Base-by-base conservation (phyloP, 1,140 invertebrate genomes). In the Lepidotrigona ventralis region DNA sequence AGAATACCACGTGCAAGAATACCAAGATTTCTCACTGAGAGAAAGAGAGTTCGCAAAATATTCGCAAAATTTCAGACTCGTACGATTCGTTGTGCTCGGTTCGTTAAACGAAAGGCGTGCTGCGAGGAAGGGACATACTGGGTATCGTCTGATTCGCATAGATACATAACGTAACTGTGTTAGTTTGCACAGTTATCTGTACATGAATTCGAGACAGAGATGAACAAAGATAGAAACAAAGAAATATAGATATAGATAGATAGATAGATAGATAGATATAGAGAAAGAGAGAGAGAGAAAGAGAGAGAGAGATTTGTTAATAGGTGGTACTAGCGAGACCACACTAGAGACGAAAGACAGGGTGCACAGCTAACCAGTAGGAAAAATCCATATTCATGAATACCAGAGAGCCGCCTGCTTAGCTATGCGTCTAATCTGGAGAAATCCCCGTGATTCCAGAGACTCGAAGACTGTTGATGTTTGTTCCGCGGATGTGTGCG, bases 361-460 rank as follows among this genome's bases (percentile, higher is more conserved):
- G 33, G 33, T 33, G 29, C 29, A 79, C 75, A 72, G 19, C 70
- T 78, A 85, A 68, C 33, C 29, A 23, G 46, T 54, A 73, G 77
- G 75, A 89, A 89, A 90, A 90, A 89, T 88, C 64, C 84, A 91
- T 90, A 92, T 90, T 90, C 87, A 89, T 88, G 79, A 88, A 54
- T 83, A 70, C 51, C 19, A 75, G 23, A 66, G 23, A 33, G 54
- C 33, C 21, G 53, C 46, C 21, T 72, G 66, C 17, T 74, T 75
- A 66, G 68, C 15, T 83, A 85, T 83, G 83, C 85, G 76, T 84
- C 81, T 85, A 89, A 90, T 84, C 73, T 71, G 29, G 15, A 75
- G 81, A 73, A 74, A 89, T 83, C 74, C 15, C 63, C 46, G 29
- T 64, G 60, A 66, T 84, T 87, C 53, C 51, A 26, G 8, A 26